A percentile compares a stretch with the other conserved stretches of the same genome.
Conservation (phyloP, 2,113 vertebrate genomes). For the Tinamus guttatus region DNA sequence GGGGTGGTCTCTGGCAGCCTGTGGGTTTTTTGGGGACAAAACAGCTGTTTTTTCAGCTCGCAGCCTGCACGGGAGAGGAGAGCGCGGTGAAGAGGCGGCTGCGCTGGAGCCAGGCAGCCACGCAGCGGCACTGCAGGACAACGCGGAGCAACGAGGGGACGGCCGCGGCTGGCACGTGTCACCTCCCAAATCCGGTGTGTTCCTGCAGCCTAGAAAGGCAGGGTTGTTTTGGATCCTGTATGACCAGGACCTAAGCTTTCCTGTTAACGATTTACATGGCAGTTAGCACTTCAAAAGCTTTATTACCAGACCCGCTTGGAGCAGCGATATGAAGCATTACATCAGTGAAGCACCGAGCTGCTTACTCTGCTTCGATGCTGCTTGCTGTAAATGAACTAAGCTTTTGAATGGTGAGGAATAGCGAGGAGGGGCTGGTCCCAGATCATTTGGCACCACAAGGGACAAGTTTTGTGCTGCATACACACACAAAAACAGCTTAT, state of each 20-base stretch:
- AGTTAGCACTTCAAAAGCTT: too few species aligned
- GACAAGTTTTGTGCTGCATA: neutral
- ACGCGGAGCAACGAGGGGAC: too few species aligned
- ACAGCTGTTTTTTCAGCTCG: neutral
- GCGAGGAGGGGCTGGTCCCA: neutral
- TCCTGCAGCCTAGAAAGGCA: neutral
- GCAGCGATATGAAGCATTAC: neutral
- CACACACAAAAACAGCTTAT: neutral
- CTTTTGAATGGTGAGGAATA: rapidly evolving
- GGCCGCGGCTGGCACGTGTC: rapidly evolving
- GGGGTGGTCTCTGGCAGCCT: too few species aligned
- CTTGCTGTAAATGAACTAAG: rapidly evolving
- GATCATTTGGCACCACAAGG: neutral
- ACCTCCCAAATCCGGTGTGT: rapidly evolving
- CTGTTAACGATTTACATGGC: neutral
- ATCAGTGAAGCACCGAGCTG: too few species aligned
- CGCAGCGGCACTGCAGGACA: neutral
- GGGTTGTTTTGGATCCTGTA: neutral
- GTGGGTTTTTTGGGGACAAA: neutral
- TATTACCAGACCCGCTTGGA: rapidly evolving
- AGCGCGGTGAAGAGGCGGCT: too few species aligned
- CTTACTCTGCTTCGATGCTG: rapidly evolving
- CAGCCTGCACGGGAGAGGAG: neutral
- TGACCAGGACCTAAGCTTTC: neutral
- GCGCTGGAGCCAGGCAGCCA: neutral